phyloP scores from a whole-genome alignment of 2,888 invertebrate genomes.

The Chrysotoxum bicinctum region DNA sequence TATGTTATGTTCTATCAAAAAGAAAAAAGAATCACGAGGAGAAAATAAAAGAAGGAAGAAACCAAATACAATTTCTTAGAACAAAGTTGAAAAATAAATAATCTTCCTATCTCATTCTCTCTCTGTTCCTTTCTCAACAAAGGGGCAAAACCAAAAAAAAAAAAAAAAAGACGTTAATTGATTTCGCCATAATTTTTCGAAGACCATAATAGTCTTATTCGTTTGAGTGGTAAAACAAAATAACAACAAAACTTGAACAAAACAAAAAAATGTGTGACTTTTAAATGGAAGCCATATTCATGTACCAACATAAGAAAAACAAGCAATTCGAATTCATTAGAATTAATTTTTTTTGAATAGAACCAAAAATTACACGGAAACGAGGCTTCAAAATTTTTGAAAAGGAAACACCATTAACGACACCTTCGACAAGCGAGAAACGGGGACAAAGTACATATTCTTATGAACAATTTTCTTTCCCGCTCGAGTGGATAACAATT shows the following conservation, averaged over 20 bases:
- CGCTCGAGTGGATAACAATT: constrained; percentile 61
- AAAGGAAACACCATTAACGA: constrained; percentile 16
- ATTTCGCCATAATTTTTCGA: constrained; percentile 7
- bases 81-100: neutral
- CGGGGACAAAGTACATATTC: constrained; percentile 19
- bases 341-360: constrained; percentile 12
- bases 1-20: neutral
- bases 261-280: neutral
- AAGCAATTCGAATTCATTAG: neutral
- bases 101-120: neutral
- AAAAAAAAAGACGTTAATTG: neutral
- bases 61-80: constrained; percentile 13
- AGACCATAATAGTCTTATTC: neutral
- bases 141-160: neutral
- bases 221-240: neutral
- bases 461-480: constrained; percentile 37
- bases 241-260: neutral
- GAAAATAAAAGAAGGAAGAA: neutral
- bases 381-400: constrained; percentile 8
- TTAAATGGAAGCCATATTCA: neutral
- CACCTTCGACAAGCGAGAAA: constrained; percentile 24
- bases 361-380: constrained; percentile 22
- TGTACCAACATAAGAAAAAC: neutral
- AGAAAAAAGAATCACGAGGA: neutral
- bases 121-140: neutral